Conservation (phyloP, 2,113 vertebrate genomes). For the Dissostichus mawsoni region DNA sequence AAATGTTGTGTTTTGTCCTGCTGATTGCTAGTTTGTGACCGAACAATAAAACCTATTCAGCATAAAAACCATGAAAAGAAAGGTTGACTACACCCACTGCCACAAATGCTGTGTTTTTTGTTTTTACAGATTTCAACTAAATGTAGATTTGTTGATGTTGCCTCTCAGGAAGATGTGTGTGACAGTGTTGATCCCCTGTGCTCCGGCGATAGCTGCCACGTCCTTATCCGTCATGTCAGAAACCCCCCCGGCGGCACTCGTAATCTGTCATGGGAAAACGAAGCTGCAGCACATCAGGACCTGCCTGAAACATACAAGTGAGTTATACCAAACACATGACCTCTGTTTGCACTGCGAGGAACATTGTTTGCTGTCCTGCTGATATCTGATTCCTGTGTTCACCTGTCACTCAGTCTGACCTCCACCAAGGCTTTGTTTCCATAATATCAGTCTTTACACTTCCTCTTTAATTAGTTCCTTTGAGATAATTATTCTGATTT, state of each 20-base stretch:
- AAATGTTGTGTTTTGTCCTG: neutral
- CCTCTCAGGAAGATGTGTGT: neutral
- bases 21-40: neutral
- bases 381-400: neutral
- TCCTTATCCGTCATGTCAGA: slow-evolving; percentile 45
- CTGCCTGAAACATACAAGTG: slow-evolving; percentile 14
- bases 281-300: slow-evolving; percentile 14
- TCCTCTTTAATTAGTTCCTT: neutral
- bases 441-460: neutral
- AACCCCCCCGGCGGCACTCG: slow-evolving; percentile 14
- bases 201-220: slow-evolving; percentile 43
- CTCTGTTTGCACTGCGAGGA: slow-evolving; percentile 9
- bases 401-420: slow-evolving; percentile 7
- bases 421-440: neutral
- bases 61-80: neutral
- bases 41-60: neutral
- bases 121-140: neutral
- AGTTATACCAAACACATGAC: slow-evolving; percentile 24
- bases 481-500: neutral
- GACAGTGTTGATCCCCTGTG: slow-evolving; percentile 43
- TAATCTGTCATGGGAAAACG: slow-evolving; percentile 24
- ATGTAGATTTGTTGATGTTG: too few species aligned
- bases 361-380: neutral
- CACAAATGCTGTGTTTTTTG: neutral
- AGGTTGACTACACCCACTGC: too few species aligned